A percentile compares a stretch with the other conserved stretches of the same genome.
phyloP scores from a whole-genome alignment of 2,797 vertebrate species.

The Scarus forsteni region DNA sequence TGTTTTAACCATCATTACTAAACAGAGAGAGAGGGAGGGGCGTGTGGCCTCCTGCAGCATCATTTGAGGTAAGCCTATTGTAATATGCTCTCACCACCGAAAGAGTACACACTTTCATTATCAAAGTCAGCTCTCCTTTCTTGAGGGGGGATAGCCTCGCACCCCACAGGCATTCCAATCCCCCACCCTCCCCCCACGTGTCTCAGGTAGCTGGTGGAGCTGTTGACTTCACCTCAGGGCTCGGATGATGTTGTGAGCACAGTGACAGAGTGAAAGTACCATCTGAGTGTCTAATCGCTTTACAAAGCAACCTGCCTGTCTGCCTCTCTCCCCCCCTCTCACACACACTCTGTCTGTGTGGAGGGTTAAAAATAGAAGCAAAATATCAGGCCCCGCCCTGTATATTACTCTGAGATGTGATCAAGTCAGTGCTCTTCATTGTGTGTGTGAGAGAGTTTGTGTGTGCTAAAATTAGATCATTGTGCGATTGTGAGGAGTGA shows the following conservation, averaged over 20 bases:
- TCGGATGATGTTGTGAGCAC: slow-evolving; percentile 71
- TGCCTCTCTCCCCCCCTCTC: slow-evolving; percentile 10
- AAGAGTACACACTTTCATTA: neutral
- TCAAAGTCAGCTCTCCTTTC: slow-evolving; percentile 11
- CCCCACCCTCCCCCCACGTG: slow-evolving; percentile 35
- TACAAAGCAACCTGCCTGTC: slow-evolving; percentile 58
- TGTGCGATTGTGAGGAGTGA: slow-evolving; percentile 10
- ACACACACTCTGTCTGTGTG: slow-evolving; percentile 36
- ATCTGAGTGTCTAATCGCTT: slow-evolving; percentile 79
- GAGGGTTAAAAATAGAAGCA: slow-evolving; percentile 79
- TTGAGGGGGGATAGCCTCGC: slow-evolving; percentile 35
- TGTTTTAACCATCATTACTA: neutral
- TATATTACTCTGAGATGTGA: slow-evolving; percentile 55
- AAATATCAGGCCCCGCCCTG: slow-evolving; percentile 69
- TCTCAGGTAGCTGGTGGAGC: slow-evolving; percentile 53
- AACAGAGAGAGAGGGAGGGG: neutral
- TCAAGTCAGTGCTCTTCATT: slow-evolving; percentile 44
- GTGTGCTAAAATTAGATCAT: slow-evolving; percentile 37
- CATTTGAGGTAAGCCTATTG: neutral
- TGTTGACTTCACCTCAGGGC: slow-evolving; percentile 64
- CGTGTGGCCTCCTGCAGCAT: neutral
- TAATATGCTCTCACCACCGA: neutral
- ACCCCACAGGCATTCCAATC: slow-evolving; percentile 38
- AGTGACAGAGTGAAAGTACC: slow-evolving; percentile 74
- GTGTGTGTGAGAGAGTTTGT: slow-evolving; percentile 23